phyloP scores from a whole-genome alignment of 2,888 invertebrate species.

The Ophion costatus region DNA sequence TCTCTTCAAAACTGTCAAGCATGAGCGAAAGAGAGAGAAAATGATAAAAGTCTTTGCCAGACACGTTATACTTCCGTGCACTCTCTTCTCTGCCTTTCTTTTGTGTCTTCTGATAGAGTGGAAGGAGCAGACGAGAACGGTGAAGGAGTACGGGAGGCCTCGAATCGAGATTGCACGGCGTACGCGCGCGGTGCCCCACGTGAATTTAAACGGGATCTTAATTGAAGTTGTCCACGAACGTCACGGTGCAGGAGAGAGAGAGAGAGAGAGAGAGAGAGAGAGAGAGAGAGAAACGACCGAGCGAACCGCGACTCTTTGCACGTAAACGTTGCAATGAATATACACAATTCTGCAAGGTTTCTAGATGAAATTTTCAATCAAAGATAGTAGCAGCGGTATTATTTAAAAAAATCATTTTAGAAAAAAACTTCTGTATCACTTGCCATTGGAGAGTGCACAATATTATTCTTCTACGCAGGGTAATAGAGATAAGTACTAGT shows the following conservation, averaged over 20 bases:
- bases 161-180: slow-evolving; percentile 58
- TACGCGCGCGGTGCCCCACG: slow-evolving; percentile 54
- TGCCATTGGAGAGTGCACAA: too few relatives aligned
- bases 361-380: not conserved
- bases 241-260: slow-evolving; percentile 41
- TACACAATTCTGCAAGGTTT: slow-evolving; percentile 14
- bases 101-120: slow-evolving; percentile 36
- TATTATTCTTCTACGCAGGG: too few relatives aligned
- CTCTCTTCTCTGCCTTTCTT: slow-evolving; percentile 10
- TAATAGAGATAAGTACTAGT: too few relatives aligned
- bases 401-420: not conserved
- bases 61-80: slow-evolving; percentile 30
- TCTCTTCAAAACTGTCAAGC: too few relatives aligned
- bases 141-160: slow-evolving; percentile 23
- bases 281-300: too few relatives aligned
- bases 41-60: slow-evolving; percentile 24
- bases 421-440: too few relatives aligned
- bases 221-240: slow-evolving; percentile 64
- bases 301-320: slow-evolving; percentile 1
- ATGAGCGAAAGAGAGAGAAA: too few relatives aligned
- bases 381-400: too few relatives aligned
- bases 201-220: slow-evolving; percentile 67
- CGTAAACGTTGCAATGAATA: not conserved
- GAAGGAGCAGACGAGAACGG: slow-evolving; percentile 13
- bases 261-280: slow-evolving; percentile 10